Conservation (phyloP, 2,888 invertebrate genomes). For the Lymantria dispar region DNA sequence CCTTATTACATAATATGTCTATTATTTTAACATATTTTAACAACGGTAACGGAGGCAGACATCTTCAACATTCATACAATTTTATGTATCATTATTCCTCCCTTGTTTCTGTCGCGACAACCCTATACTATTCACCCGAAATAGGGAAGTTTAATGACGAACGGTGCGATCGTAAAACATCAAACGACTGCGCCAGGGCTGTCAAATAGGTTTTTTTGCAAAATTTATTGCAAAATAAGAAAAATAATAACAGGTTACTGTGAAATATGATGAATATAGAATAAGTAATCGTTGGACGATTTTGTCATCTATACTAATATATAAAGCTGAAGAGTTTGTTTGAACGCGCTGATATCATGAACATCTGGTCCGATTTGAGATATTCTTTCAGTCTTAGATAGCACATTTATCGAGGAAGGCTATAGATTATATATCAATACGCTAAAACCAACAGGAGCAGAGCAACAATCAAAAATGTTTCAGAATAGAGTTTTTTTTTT, state of each 20-base stretch:
- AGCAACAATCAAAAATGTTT: no score
- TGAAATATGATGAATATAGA: conserved; percentile 29
- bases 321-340: no score
- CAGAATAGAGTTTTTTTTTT: no score
- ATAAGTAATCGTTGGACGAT: conserved; percentile 8
- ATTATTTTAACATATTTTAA: background rate
- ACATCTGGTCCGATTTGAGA: no score
- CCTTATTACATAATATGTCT: background rate
- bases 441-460: no score
- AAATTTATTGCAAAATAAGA: conserved; percentile 37
- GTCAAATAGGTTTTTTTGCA: conserved; percentile 39
- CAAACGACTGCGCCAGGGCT: conserved; percentile 64
- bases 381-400: no score
- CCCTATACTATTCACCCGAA: conserved; percentile 60
- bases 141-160: conserved; percentile 75
- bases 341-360: no score
- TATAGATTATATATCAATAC: no score
- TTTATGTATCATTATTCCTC: conserved; percentile 6
- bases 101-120: conserved; percentile 32
- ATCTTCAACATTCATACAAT: conserved; percentile 1
- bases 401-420: no score
- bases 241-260: conserved; percentile 31
- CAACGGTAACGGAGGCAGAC: conserved; percentile 1
- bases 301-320: conserved; percentile 5
- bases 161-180: conserved; percentile 69